A percentile compares a stretch with the other conserved stretches of the same genome.
phyloP scores from a whole-genome alignment of 1,140 invertebrate genomes.

The Macrosteles quadrilineatus region DNA sequence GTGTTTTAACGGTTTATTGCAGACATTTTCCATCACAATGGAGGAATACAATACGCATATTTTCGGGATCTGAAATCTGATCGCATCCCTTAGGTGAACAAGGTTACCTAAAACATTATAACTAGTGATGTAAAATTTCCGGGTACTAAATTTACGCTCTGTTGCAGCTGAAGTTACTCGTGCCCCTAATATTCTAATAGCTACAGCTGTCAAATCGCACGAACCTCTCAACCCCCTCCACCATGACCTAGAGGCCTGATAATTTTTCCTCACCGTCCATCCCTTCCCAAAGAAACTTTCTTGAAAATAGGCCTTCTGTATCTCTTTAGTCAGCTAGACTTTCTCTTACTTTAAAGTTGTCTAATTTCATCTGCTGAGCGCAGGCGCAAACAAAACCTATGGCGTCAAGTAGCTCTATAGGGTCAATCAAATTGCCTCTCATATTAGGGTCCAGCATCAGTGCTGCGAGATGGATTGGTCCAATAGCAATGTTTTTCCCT shows the following conservation, averaged over 20 bases:
- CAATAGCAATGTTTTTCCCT: slow-evolving; percentile 44
- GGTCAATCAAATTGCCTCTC: neutral
- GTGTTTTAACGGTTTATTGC: too few relatives aligned
- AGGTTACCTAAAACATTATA: too few relatives aligned
- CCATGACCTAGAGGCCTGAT: slow-evolving; percentile 21
- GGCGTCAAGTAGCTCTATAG: neutral
- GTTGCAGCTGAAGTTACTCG: slow-evolving; percentile 21
- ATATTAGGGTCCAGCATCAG: slow-evolving; percentile 1
- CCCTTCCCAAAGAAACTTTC: slow-evolving; percentile 20
- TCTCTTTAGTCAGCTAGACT: slow-evolving; percentile 28
- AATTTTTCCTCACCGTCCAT: slow-evolving; percentile 5
- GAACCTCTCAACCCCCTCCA: slow-evolving; percentile 18
- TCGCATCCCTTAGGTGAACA: too few relatives aligned
- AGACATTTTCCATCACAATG: too few relatives aligned
- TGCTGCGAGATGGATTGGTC: slow-evolving; percentile 8
- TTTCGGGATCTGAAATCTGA: too few relatives aligned
- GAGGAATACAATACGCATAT: too few relatives aligned
- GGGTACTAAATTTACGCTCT: slow-evolving; percentile 26
- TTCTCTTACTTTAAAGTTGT: neutral
- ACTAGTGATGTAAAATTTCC: too few relatives aligned
- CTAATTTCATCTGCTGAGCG: neutral
- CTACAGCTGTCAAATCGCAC: slow-evolving; percentile 23
- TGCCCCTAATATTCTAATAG: slow-evolving; percentile 18
- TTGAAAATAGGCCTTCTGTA: slow-evolving; percentile 21
- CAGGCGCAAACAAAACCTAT: slow-evolving; percentile 17